Conservation (phyloP, 1,140 invertebrate genomes). For the Drosophila equinoxialis region DNA sequence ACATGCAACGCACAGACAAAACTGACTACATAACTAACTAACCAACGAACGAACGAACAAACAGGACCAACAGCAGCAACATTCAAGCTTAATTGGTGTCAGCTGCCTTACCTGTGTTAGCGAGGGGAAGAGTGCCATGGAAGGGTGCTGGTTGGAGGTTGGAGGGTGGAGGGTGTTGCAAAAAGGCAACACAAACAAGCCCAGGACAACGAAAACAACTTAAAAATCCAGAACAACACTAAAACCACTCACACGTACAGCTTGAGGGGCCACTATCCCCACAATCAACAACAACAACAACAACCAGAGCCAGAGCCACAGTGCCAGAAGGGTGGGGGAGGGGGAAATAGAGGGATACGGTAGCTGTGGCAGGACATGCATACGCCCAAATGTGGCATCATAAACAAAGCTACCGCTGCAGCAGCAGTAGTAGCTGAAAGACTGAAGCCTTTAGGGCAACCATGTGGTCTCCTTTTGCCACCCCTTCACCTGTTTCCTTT, state of each 20-base stretch:
- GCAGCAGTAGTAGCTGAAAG: constrained; percentile 35
- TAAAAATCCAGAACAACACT: constrained; percentile 81
- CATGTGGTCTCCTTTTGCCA: background rate
- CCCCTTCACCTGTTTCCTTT: background rate
- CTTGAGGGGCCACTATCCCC: constrained; percentile 51
- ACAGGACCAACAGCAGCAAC: constrained; percentile 30
- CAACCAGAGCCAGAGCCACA: constrained; percentile 32
- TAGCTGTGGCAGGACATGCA: constrained; percentile 34
- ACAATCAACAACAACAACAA: constrained; percentile 47
- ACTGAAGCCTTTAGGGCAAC: constrained; percentile 39
- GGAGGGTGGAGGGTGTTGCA: constrained; percentile 32
- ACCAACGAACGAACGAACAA: constrained; percentile 39
- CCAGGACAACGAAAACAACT: constrained; percentile 79
- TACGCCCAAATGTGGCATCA: constrained; percentile 70
- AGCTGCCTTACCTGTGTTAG: constrained; percentile 55
- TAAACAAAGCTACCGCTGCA: constrained; percentile 67
- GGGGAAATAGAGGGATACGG: constrained; percentile 1
- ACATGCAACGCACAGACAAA: constrained; percentile 71
- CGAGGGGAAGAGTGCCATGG: background rate
- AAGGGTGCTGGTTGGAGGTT: background rate
- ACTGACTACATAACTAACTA: constrained; percentile 62
- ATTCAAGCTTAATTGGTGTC: constrained; percentile 74
- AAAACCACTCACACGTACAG: constrained; percentile 76
- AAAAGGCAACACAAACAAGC: constrained; percentile 66
- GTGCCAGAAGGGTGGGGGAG: constrained; percentile 2